Conservation (phyloP, 2,888 invertebrate genomes). For the Teleogryllus oceanicus region DNA sequence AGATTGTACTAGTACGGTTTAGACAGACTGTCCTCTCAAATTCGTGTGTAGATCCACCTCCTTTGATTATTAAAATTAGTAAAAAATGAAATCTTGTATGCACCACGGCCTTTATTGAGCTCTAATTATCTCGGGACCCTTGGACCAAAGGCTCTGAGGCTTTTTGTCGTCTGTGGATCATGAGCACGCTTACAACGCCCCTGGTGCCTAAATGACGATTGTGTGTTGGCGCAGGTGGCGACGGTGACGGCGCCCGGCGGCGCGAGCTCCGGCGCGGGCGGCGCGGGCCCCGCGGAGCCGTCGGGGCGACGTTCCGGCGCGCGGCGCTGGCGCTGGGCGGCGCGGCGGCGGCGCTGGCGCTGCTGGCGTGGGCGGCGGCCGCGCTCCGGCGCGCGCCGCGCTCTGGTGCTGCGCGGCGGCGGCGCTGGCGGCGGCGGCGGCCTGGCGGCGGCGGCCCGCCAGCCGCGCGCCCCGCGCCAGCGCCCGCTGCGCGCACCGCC, state of each 20-base stretch:
- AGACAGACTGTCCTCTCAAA: too few species aligned
- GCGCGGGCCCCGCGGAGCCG: slow-evolving; percentile 37
- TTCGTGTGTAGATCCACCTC: too few species aligned
- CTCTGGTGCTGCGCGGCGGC: slow-evolving; percentile 23
- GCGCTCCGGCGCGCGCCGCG: neutral
- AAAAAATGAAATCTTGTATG: too few species aligned
- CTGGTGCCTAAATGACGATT: too few species aligned
- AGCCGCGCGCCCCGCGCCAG: slow-evolving; percentile 47
- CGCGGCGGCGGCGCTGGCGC: slow-evolving; percentile 40
- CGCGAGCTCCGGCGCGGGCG: neutral
- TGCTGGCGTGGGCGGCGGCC: slow-evolving; percentile 39
- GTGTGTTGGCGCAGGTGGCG: neutral
- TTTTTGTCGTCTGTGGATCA: too few species aligned
- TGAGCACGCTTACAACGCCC: too few species aligned
- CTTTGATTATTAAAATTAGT: too few species aligned
- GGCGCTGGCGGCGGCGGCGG: slow-evolving; percentile 18
- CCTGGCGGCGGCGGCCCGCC: slow-evolving; percentile 46
- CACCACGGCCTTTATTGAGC: too few species aligned
- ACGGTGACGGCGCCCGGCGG: slow-evolving; percentile 11
- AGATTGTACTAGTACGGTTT: too few species aligned
- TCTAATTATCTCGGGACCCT: too few species aligned
- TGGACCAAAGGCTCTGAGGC: too few species aligned
- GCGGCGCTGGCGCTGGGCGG: slow-evolving; percentile 40
- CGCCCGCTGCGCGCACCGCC: slow-evolving; percentile 5
- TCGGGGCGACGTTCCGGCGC: slow-evolving; percentile 40